These are phyloP conservation scores for Alca torda DNA, from an alignment of 2,797 vertebrate species.

Conservation along the genomic window DNA sequence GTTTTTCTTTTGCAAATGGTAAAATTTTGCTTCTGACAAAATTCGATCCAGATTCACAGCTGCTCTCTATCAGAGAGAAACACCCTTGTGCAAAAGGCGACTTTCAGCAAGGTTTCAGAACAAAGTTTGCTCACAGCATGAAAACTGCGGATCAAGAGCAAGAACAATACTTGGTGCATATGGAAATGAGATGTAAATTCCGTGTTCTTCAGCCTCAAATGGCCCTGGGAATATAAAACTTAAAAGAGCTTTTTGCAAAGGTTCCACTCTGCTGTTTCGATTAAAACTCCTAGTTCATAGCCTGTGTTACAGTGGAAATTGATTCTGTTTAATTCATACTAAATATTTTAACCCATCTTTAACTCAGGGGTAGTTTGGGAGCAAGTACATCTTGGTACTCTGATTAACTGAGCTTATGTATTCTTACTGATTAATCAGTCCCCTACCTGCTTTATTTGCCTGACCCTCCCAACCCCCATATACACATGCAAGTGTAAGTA, in stretches of 20 bases:
- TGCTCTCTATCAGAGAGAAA: background rate
- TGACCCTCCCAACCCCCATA: background rate
- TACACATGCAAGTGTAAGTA: background rate
- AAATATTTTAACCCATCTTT: background rate
- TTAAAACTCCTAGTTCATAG: background rate
- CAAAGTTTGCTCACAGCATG: background rate
- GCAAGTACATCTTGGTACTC: background rate
- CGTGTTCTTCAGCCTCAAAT: background rate
- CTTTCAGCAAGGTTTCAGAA: background rate
- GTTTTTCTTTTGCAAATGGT: background rate
- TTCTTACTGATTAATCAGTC: background rate
- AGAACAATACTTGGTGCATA: background rate
- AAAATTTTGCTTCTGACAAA: background rate
- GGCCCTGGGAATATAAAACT: background rate
- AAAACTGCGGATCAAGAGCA: background rate
- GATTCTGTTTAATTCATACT: background rate
- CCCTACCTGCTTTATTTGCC: background rate
- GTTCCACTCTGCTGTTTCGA: background rate
- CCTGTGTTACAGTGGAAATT: background rate
- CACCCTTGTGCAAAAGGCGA: background rate
- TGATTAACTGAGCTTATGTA: background rate
- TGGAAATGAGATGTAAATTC: slow-evolving; percentile 27
- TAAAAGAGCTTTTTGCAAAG: background rate
- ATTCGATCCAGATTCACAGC: background rate
- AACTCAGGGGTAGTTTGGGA: background rate